Conservation (phyloP, 1,140 invertebrate genomes). For the Panagrolaimus sp. region DNA sequence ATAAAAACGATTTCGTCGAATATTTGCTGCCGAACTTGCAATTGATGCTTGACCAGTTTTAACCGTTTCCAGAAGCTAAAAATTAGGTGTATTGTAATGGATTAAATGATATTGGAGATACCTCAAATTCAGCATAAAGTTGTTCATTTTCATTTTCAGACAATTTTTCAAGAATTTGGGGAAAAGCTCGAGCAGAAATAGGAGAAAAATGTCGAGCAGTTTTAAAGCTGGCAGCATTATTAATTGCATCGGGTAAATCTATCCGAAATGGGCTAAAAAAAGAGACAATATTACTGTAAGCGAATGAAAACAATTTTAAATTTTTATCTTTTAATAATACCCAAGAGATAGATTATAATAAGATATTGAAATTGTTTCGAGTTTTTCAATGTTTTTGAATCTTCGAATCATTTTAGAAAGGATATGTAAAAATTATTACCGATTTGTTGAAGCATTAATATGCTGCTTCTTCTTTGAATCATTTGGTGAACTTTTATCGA, state of each 20-base stretch:
- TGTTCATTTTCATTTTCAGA: constrained; percentile 27
- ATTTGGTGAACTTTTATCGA: no score
- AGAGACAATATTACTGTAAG: neutral
- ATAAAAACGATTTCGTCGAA: constrained; percentile 45
- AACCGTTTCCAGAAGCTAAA: neutral
- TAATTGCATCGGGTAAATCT: neutral
- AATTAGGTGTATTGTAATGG: neutral
- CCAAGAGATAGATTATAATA: no score
- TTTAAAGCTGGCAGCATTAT: neutral
- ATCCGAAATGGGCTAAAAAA: neutral
- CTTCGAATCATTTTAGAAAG: no score
- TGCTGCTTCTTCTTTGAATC: no score
- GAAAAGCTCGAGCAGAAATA: neutral
- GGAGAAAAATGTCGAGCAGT: neutral
- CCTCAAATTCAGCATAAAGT: constrained; percentile 26
- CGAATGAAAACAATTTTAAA: no score
- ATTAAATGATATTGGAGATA: neutral
- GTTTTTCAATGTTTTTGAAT: no score
- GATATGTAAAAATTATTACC: no score
- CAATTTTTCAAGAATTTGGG: constrained; percentile 19
- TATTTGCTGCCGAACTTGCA: constrained; percentile 26
- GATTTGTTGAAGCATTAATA: no score
- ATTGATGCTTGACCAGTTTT: neutral
- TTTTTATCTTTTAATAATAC: no score
- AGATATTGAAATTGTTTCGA: no score